These are phyloP conservation scores for Atractosteus spatula DNA, from an alignment of 2,113 vertebrate species.

Conservation along the genomic window DNA sequence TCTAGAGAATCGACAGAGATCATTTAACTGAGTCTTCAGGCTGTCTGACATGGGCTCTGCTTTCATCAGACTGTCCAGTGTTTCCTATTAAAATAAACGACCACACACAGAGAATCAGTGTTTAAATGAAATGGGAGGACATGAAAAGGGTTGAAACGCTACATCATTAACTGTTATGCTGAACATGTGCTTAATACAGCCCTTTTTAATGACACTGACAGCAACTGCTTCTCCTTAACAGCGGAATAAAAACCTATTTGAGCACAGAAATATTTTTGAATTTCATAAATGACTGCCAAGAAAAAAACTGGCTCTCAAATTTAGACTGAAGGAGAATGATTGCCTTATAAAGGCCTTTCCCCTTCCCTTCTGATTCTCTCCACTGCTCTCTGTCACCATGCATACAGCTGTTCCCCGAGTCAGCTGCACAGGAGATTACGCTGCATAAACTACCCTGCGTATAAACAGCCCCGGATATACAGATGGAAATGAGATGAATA, in stretches of 20 bases:
- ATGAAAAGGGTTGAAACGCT: background rate
- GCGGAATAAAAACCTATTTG: no score
- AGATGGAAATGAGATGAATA: slow-evolving; percentile 42
- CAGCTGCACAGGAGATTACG: slow-evolving; percentile 53
- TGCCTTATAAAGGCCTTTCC: slow-evolving; percentile 24
- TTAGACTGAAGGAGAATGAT: slow-evolving; percentile 4
- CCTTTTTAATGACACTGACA: no score
- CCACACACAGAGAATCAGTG: slow-evolving; percentile 19
- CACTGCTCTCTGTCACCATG: slow-evolving; percentile 41
- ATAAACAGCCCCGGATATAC: slow-evolving; percentile 61
- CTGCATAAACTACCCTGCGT: slow-evolving; percentile 47
- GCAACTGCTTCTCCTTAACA: no score
- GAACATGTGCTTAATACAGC: no score
- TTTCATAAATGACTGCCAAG: background rate
- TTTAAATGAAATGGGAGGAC: background rate
- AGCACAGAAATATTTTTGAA: no score
- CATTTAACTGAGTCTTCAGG: slow-evolving; percentile 86
- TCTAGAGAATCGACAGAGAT: slow-evolving; percentile 87
- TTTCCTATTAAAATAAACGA: slow-evolving; percentile 66
- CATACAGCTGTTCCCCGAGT: slow-evolving; percentile 62
- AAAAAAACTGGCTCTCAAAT: background rate
- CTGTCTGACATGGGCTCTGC: slow-evolving; percentile 85
- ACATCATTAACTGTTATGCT: no score
- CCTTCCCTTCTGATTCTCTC: slow-evolving; percentile 27
- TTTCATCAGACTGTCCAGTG: slow-evolving; percentile 74